These are phyloP conservation scores for Terebella lapidaria DNA, from an alignment of 2,888 invertebrate species.

Conservation along the genomic window DNA sequence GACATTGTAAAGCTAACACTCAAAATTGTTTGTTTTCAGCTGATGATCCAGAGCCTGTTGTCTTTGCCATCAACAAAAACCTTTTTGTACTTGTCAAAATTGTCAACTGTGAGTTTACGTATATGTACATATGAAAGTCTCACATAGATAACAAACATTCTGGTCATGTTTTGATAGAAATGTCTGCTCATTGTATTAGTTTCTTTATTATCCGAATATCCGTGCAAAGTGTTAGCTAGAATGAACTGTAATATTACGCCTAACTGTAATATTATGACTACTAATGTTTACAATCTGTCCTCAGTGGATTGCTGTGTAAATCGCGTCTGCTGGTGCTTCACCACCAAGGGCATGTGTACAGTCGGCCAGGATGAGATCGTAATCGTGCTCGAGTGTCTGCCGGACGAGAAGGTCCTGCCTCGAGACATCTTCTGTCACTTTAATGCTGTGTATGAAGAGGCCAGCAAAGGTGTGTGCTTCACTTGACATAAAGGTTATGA, in stretches of 20 bases:
- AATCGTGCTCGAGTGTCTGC: slow-evolving; percentile 65
- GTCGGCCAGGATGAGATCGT: slow-evolving; percentile 81
- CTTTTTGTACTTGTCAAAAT: slow-evolving; percentile 71
- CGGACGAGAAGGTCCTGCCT: slow-evolving; percentile 58
- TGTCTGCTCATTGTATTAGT: too few relatives aligned
- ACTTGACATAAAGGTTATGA: too few relatives aligned
- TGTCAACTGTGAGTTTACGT: slow-evolving; percentile 64
- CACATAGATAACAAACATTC: too few relatives aligned
- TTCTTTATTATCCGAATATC: too few relatives aligned
- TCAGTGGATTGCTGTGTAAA: slow-evolving; percentile 65
- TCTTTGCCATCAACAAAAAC: slow-evolving; percentile 72
- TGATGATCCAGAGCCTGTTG: slow-evolving; percentile 58
- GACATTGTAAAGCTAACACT: too few relatives aligned
- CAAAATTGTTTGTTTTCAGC: too few relatives aligned
- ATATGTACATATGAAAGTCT: too few relatives aligned
- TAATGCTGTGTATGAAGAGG: slow-evolving; percentile 65
- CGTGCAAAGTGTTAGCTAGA: too few relatives aligned
- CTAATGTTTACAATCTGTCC: too few relatives aligned
- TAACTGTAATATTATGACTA: too few relatives aligned
- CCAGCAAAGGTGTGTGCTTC: slow-evolving; percentile 53
- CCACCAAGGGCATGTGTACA: slow-evolving; percentile 70
- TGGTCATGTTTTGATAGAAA: too few relatives aligned
- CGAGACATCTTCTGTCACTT: slow-evolving; percentile 73
- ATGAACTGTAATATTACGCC: too few relatives aligned
- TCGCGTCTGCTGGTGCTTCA: slow-evolving; percentile 64